phyloP scores from a whole-genome alignment of 2,797 vertebrate genomes.

The Zalophus californianus region DNA sequence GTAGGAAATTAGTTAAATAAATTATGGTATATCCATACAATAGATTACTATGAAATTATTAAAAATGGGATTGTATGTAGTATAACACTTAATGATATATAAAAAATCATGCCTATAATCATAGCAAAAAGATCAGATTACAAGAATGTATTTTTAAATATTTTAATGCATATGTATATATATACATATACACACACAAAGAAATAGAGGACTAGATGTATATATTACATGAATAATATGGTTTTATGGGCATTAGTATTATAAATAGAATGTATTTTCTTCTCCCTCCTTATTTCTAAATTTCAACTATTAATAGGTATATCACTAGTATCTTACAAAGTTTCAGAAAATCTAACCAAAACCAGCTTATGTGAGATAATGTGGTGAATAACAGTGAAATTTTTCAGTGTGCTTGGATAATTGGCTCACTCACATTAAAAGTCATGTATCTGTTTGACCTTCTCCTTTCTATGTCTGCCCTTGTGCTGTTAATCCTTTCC shows the following conservation, averaged over 20 bases:
- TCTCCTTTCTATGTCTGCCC: not conserved
- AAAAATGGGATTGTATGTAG: not conserved
- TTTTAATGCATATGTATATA: not conserved
- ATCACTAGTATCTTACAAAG: not conserved
- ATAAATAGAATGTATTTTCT: not conserved
- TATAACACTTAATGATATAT: not conserved
- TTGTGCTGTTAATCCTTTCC: not conserved
- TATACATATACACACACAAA: not conserved
- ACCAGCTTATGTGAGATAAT: not conserved
- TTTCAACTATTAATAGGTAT: not conserved
- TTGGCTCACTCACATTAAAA: not conserved
- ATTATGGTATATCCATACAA: not conserved
- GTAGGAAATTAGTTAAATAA: not conserved
- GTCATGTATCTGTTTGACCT: not conserved
- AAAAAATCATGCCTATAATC: not conserved
- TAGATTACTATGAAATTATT: constrained; percentile 12
- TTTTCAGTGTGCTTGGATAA: not conserved
- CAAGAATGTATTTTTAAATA: not conserved
- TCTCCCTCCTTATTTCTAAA: not conserved
- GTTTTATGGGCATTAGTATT: not conserved
- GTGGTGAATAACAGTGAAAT: not conserved
- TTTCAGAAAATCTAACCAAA: constrained; percentile 41
- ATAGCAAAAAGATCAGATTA: not conserved
- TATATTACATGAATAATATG: constrained; percentile 20
- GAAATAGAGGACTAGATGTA: not conserved